Evolutionary conservation across 2,888 invertebrate species (phyloP).

Genomic region (Dasypolia templi): DNA sequence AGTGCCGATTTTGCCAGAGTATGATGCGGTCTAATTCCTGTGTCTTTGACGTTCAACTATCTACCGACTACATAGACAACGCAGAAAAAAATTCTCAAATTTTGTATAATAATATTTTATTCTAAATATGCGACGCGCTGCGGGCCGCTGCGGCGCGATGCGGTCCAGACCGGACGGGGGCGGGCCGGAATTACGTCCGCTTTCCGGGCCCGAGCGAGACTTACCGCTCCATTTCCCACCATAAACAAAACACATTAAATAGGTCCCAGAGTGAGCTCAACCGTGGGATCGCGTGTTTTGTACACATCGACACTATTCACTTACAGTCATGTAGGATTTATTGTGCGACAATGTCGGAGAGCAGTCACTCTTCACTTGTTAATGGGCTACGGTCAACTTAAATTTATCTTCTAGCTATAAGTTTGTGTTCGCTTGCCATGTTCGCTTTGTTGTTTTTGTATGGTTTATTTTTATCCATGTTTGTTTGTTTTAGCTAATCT

Average conservation of each 20-base stretch:
- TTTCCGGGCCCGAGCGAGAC: slow-evolving; percentile 26
- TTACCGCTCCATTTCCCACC: slow-evolving; percentile 38
- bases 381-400: too few relatives aligned
- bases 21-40: neutral
- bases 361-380: neutral
- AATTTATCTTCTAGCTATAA: too few relatives aligned
- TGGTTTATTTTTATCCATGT: too few relatives aligned
- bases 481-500: neutral
- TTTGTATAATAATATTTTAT: neutral
- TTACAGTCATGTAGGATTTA: neutral
- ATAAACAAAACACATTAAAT: slow-evolving; percentile 22
- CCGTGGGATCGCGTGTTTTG: neutral
- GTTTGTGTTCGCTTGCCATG: neutral
- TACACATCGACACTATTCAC: neutral
- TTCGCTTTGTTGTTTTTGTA: neutral
- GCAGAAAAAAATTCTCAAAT: neutral
- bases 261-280: neutral
- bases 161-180: neutral
- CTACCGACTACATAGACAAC: too few relatives aligned
- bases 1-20: neutral
- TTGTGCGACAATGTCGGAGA: neutral
- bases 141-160: neutral
- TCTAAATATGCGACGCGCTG: neutral
- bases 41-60: neutral
- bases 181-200: neutral